A percentile compares a stretch with the other conserved stretches of the same genome.
phyloP scores from a whole-genome alignment of 1,140 invertebrate genomes.

The Trissolcus basalis region DNA sequence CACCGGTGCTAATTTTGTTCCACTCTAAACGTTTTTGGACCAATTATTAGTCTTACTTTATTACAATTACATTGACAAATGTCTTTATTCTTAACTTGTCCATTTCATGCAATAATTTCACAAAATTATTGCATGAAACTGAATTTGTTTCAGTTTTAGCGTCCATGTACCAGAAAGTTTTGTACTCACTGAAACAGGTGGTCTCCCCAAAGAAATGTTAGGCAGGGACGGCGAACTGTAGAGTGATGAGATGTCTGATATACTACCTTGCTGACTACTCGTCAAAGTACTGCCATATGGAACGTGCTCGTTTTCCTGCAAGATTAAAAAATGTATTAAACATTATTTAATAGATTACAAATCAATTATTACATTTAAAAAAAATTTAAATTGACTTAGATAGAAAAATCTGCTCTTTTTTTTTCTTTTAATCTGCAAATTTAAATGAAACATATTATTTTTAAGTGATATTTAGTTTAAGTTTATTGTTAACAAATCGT shows the following conservation, averaged over 20 bases:
- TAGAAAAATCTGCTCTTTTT: too few species aligned
- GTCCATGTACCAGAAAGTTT: background rate
- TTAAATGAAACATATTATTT: too few species aligned
- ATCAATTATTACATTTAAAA: too few species aligned
- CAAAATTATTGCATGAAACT: too few species aligned
- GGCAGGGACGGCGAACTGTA: constrained; percentile 97
- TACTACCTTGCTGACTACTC: constrained; percentile 78
- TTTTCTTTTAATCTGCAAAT: too few species aligned
- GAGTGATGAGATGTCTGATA: constrained; percentile 81
- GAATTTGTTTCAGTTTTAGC: background rate
- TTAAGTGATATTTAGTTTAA: constrained; percentile 7
- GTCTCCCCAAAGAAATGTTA: constrained; percentile 94
- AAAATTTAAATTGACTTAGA: background rate
- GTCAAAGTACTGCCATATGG: constrained; percentile 77
- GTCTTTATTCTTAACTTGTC: too few species aligned
- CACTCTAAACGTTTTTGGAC: constrained; percentile 65
- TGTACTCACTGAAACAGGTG: constrained; percentile 78
- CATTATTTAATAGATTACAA: too few species aligned
- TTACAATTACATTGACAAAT: too few species aligned
- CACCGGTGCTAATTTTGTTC: constrained; percentile 79
- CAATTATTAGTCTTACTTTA: constrained; percentile 38
- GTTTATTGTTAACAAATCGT: too few species aligned
- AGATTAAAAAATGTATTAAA: background rate
- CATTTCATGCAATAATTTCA: too few species aligned
- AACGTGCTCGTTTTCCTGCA: constrained; percentile 77